These are phyloP conservation scores for Zapus hudsonius DNA, from an alignment of 2,113 vertebrate genomes.

Conservation along the genomic window DNA sequence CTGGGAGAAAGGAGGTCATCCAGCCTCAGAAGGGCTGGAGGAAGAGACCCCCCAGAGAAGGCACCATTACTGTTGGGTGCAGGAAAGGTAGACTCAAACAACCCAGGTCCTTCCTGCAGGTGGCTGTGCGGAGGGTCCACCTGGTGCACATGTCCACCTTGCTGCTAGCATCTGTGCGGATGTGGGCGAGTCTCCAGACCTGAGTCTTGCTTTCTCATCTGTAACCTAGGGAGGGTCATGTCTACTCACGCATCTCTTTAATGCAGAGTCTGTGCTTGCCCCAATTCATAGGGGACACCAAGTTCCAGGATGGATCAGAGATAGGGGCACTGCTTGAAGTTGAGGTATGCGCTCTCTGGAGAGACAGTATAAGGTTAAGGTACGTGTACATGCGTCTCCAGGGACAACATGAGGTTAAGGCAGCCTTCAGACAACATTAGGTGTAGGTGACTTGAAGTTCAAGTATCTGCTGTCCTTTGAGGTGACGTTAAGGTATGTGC, in stretches of 20 bases:
- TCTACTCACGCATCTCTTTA: not conserved
- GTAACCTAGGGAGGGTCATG: not conserved
- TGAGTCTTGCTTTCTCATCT: not conserved
- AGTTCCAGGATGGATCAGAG: not conserved
- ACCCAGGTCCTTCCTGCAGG: not conserved
- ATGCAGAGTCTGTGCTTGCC: not conserved
- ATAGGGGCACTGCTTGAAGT: rapidly evolving
- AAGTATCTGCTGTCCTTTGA: not conserved
- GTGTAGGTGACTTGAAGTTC: not conserved
- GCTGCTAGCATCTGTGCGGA: not conserved
- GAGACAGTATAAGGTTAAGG: too few species aligned
- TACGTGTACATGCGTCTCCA: too few species aligned
- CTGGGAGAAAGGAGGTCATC: not conserved
- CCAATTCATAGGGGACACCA: not conserved
- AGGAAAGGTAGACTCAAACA: not conserved
- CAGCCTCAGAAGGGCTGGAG: not conserved
- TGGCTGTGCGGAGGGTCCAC: not conserved
- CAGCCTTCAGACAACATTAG: too few species aligned
- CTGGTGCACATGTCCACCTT: not conserved
- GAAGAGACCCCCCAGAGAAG: not conserved
- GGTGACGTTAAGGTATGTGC: too few species aligned
- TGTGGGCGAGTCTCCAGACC: not conserved
- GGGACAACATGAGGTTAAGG: too few species aligned
- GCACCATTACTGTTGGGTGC: rapidly evolving
- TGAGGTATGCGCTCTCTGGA: not conserved